Conservation (phyloP, 2,797 vertebrate species). For the Heliangelus exortis region DNA sequence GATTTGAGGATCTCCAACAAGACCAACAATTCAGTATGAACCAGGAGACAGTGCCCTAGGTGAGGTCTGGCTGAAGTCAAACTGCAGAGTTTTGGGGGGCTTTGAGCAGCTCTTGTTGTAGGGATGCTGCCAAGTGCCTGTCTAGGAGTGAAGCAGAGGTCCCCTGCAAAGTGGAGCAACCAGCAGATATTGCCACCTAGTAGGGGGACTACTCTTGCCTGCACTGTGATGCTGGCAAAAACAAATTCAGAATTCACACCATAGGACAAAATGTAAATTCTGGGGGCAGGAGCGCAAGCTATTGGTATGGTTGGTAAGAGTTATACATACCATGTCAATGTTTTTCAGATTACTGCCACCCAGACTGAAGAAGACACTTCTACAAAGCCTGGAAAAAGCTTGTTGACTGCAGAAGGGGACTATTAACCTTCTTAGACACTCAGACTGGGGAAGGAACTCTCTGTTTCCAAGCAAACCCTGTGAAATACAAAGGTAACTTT, state of each 20-base stretch:
- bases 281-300: neutral
- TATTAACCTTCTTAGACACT: neutral
- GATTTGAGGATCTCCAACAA: neutral
- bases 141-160: neutral
- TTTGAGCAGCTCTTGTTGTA: neutral
- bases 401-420: neutral
- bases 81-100: neutral
- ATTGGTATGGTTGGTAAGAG: neutral
- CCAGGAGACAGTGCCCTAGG: neutral
- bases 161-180: neutral
- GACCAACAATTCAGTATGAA: neutral
- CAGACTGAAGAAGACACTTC: conserved; percentile 15
- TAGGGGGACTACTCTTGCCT: neutral
- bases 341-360: conserved; percentile 38
- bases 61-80: neutral
- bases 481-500: neutral
- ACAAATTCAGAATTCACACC: neutral
- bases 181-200: neutral
- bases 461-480: conserved; percentile 19
- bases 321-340: neutral
- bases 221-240: neutral
- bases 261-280: neutral
- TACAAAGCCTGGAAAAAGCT: conserved; percentile 27
- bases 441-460: conserved; percentile 36
- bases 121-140: neutral